Base-by-base conservation (phyloP, 2,797 vertebrate species). In the Adelosebastes latens region DNA sequence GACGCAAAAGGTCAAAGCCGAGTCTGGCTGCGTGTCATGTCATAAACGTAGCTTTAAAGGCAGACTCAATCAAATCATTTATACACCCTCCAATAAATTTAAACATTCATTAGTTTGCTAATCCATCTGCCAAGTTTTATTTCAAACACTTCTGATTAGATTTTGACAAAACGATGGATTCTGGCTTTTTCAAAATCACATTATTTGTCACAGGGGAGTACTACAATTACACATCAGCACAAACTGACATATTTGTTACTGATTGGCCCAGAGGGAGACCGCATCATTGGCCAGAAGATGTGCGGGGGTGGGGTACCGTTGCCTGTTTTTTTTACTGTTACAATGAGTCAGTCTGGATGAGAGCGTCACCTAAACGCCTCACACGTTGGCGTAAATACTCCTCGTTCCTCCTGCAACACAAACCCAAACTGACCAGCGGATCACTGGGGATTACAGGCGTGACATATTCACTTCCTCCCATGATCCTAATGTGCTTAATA, bases 401-500 rank as follows among this genome's bases (percentile, higher is more conserved):
- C 36, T 63, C 71, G 1, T 80, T 75, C 73, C 67, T n/a, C 16
- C 42, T 1, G 63, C 81, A 11, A 77, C 83, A 20, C 87, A 93
- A 93, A 93, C 76, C 60, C 39, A 24, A 93, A 87, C 39, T 91
- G 91, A 93, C 91, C 89, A 32, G 78, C 84, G 74, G 82, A 87
- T 92, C 88, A 59, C 67, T 64, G 79, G 71, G 69, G 86, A 93
- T 94, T 92, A 91, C 61, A 11, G 78, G 16, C 39, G 5, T 81
- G 83, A 85, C 88, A 81, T 52, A 49, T 90, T 73, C 13, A 52
- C 85, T 69, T 85, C 82, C 79, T 81, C 64, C 66, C 73, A 81
- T 80, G 88, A 91, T 91, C 85, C 89, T 92, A 94, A 94, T 80
- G 77, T 83, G 88, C 85, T 93, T 93, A 92, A 94, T 94, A 93